These are phyloP conservation scores for Loriculus beryllinus DNA, from an alignment of 2,797 vertebrate species.

Conservation along the genomic window DNA sequence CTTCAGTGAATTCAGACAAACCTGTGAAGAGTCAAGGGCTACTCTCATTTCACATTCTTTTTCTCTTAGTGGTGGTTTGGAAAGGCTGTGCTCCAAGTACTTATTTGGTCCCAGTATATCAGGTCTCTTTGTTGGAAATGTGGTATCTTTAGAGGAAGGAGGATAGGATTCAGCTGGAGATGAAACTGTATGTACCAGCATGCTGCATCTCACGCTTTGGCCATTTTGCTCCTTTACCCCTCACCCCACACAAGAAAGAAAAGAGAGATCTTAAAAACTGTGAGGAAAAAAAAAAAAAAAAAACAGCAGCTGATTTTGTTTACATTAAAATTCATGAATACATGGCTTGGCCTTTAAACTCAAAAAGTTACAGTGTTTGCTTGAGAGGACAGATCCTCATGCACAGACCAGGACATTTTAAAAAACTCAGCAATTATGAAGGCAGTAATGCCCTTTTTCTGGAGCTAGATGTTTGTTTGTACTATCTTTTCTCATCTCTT, in stretches of 20 bases:
- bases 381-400: not conserved
- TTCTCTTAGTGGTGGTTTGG: not conserved
- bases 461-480: not conserved
- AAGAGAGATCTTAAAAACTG: not conserved
- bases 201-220: not conserved
- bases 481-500: not conserved
- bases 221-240: not conserved
- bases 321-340: conserved; percentile 48
- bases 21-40: not conserved
- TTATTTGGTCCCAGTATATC: not conserved
- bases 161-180: conserved; percentile 1
- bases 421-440: not conserved
- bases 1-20: not conserved
- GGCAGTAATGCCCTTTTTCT: not conserved
- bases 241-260: not conserved
- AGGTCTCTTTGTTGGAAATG: not conserved
- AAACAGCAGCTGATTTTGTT: not conserved
- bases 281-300: not conserved
- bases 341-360: conserved; percentile 9
- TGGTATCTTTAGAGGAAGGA: conserved; percentile 27
- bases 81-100: not conserved
- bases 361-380: not conserved
- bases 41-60: not conserved
- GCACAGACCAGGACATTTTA: not conserved
- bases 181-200: not conserved